Evolutionary conservation across 2,888 invertebrate species (phyloP), one percentile per base, ranked within the genome.

Genomic region (Cephus sareptanus): DNA sequence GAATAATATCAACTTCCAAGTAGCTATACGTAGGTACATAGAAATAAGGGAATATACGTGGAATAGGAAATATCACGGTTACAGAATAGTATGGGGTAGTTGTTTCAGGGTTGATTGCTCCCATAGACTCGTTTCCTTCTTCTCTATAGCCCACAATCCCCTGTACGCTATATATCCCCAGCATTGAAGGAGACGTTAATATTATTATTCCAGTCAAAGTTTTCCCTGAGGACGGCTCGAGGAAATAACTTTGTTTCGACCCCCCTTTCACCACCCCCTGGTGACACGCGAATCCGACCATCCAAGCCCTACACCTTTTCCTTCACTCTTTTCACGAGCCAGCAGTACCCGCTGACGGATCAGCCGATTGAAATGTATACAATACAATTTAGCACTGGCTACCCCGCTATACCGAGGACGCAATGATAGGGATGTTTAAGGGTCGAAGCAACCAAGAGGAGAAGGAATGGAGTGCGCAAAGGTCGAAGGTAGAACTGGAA

Each of bases 1-100:
- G 83, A 87, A 86, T 85, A 86, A 85, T 85, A 84, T 84, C 79
- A 79, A 79, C 81, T 79, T 83, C 78, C 81, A 77, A 82, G 77
- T 80, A 78, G 81, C 74, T 77, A 80, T 77, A 11, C 15, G 40
- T 40, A 40, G 6, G 15, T 40, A 15, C 4, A 40, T 40, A 40
- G 40, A 40, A 40, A 40, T 40, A 40, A 40, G 40, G 40, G 40
- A 75, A 77, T 80, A 77, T 78, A 81, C 77, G 80, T 79, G 81
- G 83, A 84, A 85, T 84, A 83, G 80, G 78, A 82, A 81, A 83
- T 82, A 83, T 79, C 71, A 70, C 70, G 70, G 70, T 70, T 70
- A 30, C 40, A 4, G 40, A 40, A 15, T 40, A 15, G 40, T 30
- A 9, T 13, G 30, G 33, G 70, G 15, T 15, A 40, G 40, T 40